Conservation (phyloP, 2,113 vertebrate species). For the Gorsachius goisagi region DNA sequence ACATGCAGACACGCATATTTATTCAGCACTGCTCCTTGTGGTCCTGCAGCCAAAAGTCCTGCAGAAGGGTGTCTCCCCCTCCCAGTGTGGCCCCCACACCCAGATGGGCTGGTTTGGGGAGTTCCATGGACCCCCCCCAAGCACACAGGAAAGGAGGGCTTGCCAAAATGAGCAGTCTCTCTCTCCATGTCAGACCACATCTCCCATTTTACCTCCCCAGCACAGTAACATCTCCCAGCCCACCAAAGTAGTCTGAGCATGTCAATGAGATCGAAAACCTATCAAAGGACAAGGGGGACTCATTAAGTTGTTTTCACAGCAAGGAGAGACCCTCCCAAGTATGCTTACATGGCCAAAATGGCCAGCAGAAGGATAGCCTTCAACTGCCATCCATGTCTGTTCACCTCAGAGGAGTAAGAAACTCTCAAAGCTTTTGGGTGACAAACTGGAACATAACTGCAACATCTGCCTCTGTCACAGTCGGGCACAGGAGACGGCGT, state of each 20-base stretch:
- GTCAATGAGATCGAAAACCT: not conserved
- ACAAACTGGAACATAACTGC: not conserved
- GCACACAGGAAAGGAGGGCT: not conserved
- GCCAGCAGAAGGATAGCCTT: not conserved
- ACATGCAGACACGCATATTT: not conserved
- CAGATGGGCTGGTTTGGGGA: not conserved
- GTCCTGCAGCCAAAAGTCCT: not conserved
- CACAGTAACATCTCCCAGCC: not conserved
- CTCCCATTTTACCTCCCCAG: not conserved
- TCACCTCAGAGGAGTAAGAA: not conserved
- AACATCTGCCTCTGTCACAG: not conserved
- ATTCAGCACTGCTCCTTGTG: not conserved
- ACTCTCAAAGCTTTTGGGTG: not conserved
- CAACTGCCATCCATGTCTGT: not conserved
- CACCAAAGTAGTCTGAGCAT: not conserved
- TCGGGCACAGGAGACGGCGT: accelerated
- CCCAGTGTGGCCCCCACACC: too few species aligned
- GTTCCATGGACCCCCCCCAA: not conserved
- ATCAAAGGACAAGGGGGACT: not conserved
- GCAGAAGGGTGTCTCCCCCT: not conserved
- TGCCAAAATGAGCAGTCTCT: not conserved
- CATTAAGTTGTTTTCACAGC: not conserved
- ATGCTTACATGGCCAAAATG: not conserved
- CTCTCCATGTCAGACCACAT: not conserved
- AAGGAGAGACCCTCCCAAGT: not conserved